Evolutionary conservation across 2,888 invertebrate genomes (phyloP).

Genomic region (Beris morrisii): DNA sequence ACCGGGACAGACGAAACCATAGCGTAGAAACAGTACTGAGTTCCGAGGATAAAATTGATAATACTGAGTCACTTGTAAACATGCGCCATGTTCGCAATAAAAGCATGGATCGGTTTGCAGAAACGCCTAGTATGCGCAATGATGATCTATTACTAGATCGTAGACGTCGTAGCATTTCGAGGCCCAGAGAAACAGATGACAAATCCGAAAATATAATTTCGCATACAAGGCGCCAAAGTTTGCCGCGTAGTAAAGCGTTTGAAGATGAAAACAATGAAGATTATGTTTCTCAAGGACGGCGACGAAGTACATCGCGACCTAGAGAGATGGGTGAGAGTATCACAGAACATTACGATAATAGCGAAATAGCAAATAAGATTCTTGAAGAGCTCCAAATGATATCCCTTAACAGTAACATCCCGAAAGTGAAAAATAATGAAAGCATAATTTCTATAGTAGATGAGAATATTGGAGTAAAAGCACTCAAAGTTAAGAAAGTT

Average conservation of each 20-base stretch:
- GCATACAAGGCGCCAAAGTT: not conserved
- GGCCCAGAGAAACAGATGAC: conserved; percentile 24
- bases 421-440: conserved; percentile 15
- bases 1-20: conserved; percentile 52
- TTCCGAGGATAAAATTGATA: conserved; percentile 24
- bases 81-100: conserved; percentile 50
- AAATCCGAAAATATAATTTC: not conserved
- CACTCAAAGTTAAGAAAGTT: conserved; percentile 27
- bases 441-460: conserved; percentile 30
- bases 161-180: conserved; percentile 44
- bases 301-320: conserved; percentile 36
- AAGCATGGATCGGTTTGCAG: conserved; percentile 50
- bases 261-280: conserved; percentile 1
- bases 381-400: conserved; percentile 49
- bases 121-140: conserved; percentile 38
- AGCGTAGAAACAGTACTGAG: conserved; percentile 49
- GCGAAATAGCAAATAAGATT: conserved; percentile 49
- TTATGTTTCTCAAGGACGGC: not conserved
- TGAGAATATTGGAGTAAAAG: conserved; percentile 34
- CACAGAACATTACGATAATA: conserved; percentile 42
- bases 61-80: conserved; percentile 29
- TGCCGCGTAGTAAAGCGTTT: too few relatives aligned
- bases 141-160: conserved; percentile 18
- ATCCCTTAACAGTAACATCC: not conserved
- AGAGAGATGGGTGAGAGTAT: conserved; percentile 36